A percentile compares a stretch with the other conserved stretches of the same genome.
Conservation (phyloP, 1,140 invertebrate species). For the Drosophila parvula region DNA sequence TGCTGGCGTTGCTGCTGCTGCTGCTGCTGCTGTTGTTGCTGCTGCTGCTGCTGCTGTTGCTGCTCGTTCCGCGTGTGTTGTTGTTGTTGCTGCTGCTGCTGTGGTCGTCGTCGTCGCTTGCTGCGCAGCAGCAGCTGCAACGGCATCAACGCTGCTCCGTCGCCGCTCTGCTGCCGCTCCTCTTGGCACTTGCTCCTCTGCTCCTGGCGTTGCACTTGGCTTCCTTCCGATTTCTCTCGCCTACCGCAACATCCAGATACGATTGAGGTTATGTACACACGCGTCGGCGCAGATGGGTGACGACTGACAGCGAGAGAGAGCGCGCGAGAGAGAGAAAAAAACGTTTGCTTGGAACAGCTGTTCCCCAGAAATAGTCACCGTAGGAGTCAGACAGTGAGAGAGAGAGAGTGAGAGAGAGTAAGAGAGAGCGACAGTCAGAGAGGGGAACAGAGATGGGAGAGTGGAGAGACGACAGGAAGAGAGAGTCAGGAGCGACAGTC, state of each 20-base stretch:
- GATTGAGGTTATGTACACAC: conserved; percentile 78
- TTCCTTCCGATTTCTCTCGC: conserved; percentile 37
- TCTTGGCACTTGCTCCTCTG: conserved; percentile 21
- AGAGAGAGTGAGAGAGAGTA: neutral
- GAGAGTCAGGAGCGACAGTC: conserved; percentile 38
- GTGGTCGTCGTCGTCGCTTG: conserved; percentile 54
- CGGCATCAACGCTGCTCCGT: conserved; percentile 62
- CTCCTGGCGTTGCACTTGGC: conserved; percentile 56
- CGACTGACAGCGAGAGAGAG: neutral
- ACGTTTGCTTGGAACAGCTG: conserved; percentile 31
- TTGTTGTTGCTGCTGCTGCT: conserved; percentile 25
- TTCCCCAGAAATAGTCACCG: conserved; percentile 17
- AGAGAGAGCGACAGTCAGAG: conserved; percentile 36
- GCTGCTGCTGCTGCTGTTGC: conserved; percentile 14
- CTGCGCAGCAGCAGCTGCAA: conserved; percentile 81
- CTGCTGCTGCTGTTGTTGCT: conserved; percentile 18
- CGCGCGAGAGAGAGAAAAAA: conserved; percentile 29
- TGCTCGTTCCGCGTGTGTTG: conserved; percentile 37
- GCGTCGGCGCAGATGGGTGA: conserved; percentile 65
- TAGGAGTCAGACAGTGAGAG: conserved; percentile 3
- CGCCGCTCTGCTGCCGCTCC: conserved; percentile 39
- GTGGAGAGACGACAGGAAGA: conserved; percentile 24
- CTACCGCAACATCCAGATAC: conserved; percentile 71
- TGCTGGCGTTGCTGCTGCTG: conserved; percentile 39
- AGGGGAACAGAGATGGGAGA: conserved; percentile 1